Evolutionary conservation across 2,888 invertebrate genomes (phyloP), one percentile per base, ranked within the genome.

Genomic region (Melitaea athalia): DNA sequence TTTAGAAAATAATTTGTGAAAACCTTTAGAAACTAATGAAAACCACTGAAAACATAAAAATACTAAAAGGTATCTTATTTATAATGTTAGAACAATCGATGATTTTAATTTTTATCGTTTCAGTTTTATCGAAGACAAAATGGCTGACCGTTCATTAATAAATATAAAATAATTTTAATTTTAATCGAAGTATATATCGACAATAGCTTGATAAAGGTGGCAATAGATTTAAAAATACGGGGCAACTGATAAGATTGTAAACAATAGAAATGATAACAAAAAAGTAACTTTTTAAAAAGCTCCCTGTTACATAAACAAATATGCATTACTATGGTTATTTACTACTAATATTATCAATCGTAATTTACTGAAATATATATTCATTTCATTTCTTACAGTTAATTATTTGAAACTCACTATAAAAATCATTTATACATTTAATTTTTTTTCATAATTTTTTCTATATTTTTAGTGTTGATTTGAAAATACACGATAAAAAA

Each of bases 1-100:
- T 85, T 85, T 83, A 74, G 72, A 76, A 79, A 82, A 87, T 80
- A 80, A 71, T 79, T 81, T 74, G 72, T 76, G 82, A 82, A 88
- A 89, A 89, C 88, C 83, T 88, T 83, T 82, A 83, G 77, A 85
- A 87, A 88, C 81, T 75, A 82, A 85, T 79, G 72, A 73, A 75
- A 73, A 66, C 42, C 69, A 74, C 73, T 67, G 63, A 74, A 67
- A 76, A 72, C 72, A 76, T 77, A 69, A 71, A 69, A 71, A 49
- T 73, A 74, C 67, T 74, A 68, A 59, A 79, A 87, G 85, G 89
- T 89, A 85, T 63, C 63, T 64, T 57, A 61, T 47, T 65, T 50
- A 45, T 31, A 45, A 45, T 60, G 15, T 61, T 62, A 53, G n/a
- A 17, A 52, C 42, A 17, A 11, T 17, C 24, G 14, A 45, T 63